phyloP scores from a whole-genome alignment of 2,113 vertebrate species.

The Seriola rivoliana region DNA sequence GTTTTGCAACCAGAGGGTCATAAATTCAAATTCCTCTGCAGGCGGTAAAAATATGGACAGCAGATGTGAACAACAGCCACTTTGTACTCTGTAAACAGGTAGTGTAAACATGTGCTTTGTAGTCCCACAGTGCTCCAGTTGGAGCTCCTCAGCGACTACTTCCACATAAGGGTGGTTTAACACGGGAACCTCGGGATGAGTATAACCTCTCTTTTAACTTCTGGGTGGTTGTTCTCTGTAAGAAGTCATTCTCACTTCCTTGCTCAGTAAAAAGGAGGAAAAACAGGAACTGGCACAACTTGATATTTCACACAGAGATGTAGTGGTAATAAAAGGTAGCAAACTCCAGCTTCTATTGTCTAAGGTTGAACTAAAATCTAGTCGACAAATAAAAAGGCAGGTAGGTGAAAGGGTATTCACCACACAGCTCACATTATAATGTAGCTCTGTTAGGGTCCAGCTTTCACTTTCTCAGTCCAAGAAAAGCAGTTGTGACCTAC shows the following conservation, averaged over 20 bases:
- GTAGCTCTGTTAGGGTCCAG: background rate
- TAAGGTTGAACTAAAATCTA: background rate
- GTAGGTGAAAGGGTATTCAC: background rate
- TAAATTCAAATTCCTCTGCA: slow-evolving; percentile 26
- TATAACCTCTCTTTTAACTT: background rate
- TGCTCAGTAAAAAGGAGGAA: background rate
- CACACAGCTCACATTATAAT: background rate
- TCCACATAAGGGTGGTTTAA: background rate
- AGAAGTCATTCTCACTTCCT: background rate
- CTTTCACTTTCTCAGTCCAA: background rate
- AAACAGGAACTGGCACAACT: background rate
- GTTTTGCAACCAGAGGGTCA: background rate
- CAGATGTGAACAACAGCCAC: slow-evolving; percentile 21
- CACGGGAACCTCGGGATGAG: background rate
- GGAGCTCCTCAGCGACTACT: background rate
- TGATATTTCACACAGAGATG: background rate
- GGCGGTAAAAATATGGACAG: background rate
- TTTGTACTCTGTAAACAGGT: slow-evolving; percentile 34
- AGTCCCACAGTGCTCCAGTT: background rate
- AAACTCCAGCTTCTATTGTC: background rate
- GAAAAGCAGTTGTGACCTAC: slow-evolving; percentile 78
- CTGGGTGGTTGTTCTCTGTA: slow-evolving; percentile 3
- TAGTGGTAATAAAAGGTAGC: background rate
- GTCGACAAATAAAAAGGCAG: background rate
- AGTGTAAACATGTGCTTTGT: slow-evolving; percentile 26